phyloP scores from a whole-genome alignment of 2,888 invertebrate genomes.

The Tinea trinotella region DNA sequence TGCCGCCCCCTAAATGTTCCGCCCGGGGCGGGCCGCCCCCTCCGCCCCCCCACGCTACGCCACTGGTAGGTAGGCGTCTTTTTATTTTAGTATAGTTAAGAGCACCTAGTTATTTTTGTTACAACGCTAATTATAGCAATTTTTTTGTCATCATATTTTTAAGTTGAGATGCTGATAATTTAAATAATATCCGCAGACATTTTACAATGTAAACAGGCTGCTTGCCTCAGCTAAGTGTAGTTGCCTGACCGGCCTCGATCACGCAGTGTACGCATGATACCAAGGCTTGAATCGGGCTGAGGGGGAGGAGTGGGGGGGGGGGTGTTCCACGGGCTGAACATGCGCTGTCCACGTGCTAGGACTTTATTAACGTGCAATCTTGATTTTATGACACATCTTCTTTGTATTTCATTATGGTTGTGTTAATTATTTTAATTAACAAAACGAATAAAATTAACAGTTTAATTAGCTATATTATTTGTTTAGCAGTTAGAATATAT shows the following conservation, averaged over 20 bases:
- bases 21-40: too few relatives aligned
- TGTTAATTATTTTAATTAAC: not conserved
- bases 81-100: too few relatives aligned
- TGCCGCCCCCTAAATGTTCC: too few relatives aligned
- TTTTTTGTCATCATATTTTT: too few relatives aligned
- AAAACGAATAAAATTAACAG: too few relatives aligned
- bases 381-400: not conserved
- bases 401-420: not conserved
- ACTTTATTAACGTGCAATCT: conserved; percentile 40
- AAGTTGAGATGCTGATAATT: too few relatives aligned
- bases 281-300: conserved; percentile 26
- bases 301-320: conserved; percentile 27
- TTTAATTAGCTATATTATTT: too few relatives aligned
- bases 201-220: not conserved
- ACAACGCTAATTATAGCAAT: too few relatives aligned
- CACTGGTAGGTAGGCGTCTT: too few relatives aligned
- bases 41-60: too few relatives aligned
- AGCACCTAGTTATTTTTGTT: too few relatives aligned
- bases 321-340: conserved; percentile 41
- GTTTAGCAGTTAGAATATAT: too few relatives aligned
- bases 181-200: not conserved
- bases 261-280: conserved; percentile 48
- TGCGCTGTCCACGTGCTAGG: conserved; percentile 57
- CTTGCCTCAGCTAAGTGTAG: not conserved
- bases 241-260: conserved; percentile 37